Evolutionary conservation across 2,113 vertebrate genomes (phyloP).

Genomic region (Scolopax mira): DNA sequence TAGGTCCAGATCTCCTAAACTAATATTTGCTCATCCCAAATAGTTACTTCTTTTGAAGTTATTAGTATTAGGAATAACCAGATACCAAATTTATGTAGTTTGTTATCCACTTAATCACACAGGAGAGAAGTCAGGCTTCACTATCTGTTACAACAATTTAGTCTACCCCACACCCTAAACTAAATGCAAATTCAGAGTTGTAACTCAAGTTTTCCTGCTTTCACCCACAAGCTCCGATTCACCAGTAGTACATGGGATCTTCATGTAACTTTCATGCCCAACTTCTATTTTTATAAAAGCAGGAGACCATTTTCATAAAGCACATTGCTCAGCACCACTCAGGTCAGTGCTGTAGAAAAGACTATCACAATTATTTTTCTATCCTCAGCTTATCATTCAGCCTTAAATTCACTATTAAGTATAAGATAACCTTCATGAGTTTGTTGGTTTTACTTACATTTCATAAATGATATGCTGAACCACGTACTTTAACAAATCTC

Average conservation of each 20-base stretch:
- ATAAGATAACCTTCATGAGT: not conserved
- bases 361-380: not conserved
- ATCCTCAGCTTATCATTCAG: not conserved
- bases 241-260: not conserved
- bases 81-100: not conserved
- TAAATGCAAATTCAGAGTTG: not conserved
- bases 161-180: not conserved
- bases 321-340: not conserved
- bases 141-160: not conserved
- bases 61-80: not conserved
- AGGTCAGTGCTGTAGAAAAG: not conserved
- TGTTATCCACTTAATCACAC: not conserved
- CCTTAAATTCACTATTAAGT: not conserved
- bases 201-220: not conserved
- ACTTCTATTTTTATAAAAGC: not conserved
- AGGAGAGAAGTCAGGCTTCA: not conserved
- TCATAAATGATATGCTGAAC: not conserved
- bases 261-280: not conserved
- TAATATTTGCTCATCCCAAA: not conserved
- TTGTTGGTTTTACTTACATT: not conserved
- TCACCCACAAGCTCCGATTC: not conserved
- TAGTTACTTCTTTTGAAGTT: not conserved
- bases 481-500: not conserved
- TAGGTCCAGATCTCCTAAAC: not conserved
- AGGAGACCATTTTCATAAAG: not conserved